phyloP scores from a whole-genome alignment of 1,140 invertebrate genomes.

The Drosophila saltans region DNA sequence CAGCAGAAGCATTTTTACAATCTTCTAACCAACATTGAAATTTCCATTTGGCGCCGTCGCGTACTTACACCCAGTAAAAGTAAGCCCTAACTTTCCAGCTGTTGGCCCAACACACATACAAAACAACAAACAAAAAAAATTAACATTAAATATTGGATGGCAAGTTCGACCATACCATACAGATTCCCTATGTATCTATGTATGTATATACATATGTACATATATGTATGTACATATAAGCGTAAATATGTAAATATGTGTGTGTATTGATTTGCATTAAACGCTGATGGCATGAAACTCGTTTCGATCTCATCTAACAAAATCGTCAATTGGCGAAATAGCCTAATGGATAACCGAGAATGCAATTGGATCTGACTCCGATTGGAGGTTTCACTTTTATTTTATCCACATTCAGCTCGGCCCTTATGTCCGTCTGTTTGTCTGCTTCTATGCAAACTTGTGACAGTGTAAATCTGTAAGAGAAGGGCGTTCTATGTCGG shows the following conservation, averaged over 20 bases:
- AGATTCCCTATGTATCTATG: too few species aligned
- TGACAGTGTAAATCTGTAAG: background rate
- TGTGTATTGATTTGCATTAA: too few species aligned
- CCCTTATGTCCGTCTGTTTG: too few species aligned
- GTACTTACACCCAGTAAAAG: constrained; percentile 50
- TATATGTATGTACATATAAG: too few species aligned
- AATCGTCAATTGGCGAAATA: background rate
- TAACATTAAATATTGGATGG: background rate
- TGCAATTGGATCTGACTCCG: background rate
- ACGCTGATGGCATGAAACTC: background rate
- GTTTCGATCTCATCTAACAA: background rate
- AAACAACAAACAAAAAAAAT: background rate
- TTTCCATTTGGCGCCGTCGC: constrained; percentile 39
- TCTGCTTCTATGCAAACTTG: background rate
- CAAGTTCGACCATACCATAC: too few species aligned
- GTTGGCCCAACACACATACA: constrained; percentile 14
- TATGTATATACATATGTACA: too few species aligned
- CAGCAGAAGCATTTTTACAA: constrained; percentile 19
- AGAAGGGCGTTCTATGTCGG: background rate
- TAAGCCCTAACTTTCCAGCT: constrained; percentile 42
- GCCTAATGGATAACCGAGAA: background rate
- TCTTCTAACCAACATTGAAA: constrained; percentile 35
- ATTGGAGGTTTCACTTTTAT: too few species aligned
- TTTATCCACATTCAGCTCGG: too few species aligned
- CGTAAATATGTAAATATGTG: too few species aligned